Base-by-base conservation (phyloP, 1,140 invertebrate species). In the Lepidurus couesii region DNA sequence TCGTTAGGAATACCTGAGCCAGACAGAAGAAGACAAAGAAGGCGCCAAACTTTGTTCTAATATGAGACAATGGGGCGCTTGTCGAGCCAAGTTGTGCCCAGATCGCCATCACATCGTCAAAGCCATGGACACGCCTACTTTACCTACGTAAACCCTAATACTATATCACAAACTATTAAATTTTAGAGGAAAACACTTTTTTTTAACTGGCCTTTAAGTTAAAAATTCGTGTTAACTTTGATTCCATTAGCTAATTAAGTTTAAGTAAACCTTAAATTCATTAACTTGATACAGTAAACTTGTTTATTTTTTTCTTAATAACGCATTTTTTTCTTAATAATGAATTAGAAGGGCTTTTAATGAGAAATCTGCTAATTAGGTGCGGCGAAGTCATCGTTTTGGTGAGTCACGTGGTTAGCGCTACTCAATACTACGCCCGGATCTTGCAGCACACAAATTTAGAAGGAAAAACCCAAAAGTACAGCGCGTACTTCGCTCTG, bases 391-490 rank as follows among this genome's bases (percentile, higher is more conserved):
- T 65, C 53, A 65, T 65, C 16, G 21, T 65, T 21, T 65, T 21
- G 1, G 53, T 65, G 21, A 65, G 53, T 21, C 53, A 65, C 3
- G 53, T 65, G 8, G 53, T n/a, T 5, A 65, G 53, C 53, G 13
- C 53, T 1, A 65, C 53, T 65, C 53, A 21, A 0, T 65, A 65
- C 53, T 65, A 65, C 13, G 53, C 53, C 21, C 53, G 53, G 16
- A 65, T 65, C 53, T 65, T 65, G 53, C 53, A 65, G 13, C 53
- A 65, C 53, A 65, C 21, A 21, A 16, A 65, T 65, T 65, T 65
- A 21, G 16, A 65, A 65, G 53, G 53, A 65, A 65, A 65, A 16
- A 16, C 53, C 4, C 53, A 21, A 7, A 65, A 65, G 21, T 65
- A 7, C 6, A 21, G 21, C 13, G 53, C 13, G 6, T 65, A n/a